Conservation (phyloP, 2,113 vertebrate species). For the Solenodon paradoxus region DNA sequence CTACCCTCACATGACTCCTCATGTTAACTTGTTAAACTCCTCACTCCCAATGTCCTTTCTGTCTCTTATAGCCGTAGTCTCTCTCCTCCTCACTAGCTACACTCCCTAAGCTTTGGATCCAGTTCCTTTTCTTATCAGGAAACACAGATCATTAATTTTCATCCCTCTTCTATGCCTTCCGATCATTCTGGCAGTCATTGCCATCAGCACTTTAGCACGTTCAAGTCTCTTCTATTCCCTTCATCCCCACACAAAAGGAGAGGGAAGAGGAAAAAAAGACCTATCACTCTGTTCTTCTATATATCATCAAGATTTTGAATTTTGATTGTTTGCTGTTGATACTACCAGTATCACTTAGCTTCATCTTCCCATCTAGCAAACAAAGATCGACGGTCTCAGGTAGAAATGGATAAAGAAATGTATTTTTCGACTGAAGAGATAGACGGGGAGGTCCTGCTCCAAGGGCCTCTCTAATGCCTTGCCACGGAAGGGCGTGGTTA, state of each 20-base stretch:
- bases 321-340: too few relatives aligned
- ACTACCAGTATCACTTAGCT: too few relatives aligned
- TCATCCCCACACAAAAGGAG: background rate
- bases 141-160: background rate
- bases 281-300: rapidly evolving
- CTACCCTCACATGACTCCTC: too few relatives aligned
- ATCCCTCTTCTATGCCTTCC: background rate
- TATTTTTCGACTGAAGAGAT: too few relatives aligned
- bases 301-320: background rate
- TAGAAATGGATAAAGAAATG: too few relatives aligned
- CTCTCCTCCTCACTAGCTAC: background rate
- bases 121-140: background rate
- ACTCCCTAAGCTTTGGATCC: background rate
- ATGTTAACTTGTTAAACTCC: background rate
- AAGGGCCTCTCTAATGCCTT: too few relatives aligned
- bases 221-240: background rate
- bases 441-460: too few relatives aligned
- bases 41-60: background rate
- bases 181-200: background rate
- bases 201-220: background rate
- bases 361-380: too few relatives aligned
- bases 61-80: background rate
- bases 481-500: too few relatives aligned
- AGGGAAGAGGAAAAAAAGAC: background rate
- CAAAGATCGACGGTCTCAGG: too few relatives aligned